phyloP scores from a whole-genome alignment of 2,113 vertebrate genomes.

The Numida meleagris region DNA sequence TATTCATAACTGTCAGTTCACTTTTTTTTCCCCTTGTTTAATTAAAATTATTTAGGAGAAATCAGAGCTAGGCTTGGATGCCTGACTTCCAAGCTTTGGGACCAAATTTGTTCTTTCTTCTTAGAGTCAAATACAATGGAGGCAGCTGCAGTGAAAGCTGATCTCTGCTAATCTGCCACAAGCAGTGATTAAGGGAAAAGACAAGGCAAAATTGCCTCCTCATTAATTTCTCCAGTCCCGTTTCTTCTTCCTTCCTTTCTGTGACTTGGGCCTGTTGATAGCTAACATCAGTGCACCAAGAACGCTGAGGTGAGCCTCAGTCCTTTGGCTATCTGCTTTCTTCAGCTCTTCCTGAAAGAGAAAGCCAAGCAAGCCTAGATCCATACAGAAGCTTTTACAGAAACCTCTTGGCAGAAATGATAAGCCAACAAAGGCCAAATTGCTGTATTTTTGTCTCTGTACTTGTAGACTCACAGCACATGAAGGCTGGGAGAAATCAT shows the following conservation, averaged over 20 bases:
- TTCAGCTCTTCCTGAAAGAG: not conserved
- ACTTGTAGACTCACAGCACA: not conserved
- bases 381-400: not conserved
- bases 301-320: not conserved
- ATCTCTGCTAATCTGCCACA: not conserved
- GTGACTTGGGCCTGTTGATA: not conserved
- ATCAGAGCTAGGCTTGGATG: not conserved
- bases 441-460: not conserved
- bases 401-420: not conserved
- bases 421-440: not conserved
- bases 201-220: not conserved
- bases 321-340: not conserved
- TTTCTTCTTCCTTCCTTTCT: not conserved
- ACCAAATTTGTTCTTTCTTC: not conserved
- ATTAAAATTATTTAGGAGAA: slow-evolving; percentile 58
- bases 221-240: not conserved
- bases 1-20: slow-evolving; percentile 47
- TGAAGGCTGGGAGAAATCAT: not conserved
- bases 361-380: not conserved
- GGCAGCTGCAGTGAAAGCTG: slow-evolving; percentile 42
- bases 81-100: slow-evolving; percentile 11
- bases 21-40: slow-evolving; percentile 9
- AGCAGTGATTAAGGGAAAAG: not conserved
- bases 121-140: not conserved
- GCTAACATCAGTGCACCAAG: not conserved